Conservation (phyloP, 2,797 vertebrate species). For the Fundulus diaphanus region DNA sequence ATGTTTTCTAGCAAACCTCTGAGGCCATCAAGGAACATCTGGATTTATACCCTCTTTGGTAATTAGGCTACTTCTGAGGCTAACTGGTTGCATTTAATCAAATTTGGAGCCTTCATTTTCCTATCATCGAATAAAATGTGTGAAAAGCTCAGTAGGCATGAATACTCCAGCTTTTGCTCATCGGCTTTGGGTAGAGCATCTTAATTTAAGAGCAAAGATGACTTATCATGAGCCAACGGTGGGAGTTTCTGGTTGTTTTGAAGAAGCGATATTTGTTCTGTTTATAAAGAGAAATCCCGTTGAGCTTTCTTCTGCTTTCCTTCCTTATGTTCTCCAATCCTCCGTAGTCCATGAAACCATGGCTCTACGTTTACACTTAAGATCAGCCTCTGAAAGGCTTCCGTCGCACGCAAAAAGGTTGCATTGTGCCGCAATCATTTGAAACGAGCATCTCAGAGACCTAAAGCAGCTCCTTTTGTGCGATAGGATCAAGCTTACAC, state of each 20-base stretch:
- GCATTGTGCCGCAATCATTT: not conserved
- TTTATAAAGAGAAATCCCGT: not conserved
- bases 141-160: not conserved
- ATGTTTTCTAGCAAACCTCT: no score
- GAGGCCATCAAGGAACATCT: no score
- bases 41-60: no score
- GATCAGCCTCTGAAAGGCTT: not conserved
- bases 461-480: constrained; percentile 7
- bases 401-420: not conserved
- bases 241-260: not conserved
- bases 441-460: not conserved
- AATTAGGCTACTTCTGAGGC: no score
- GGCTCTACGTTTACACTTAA: not conserved
- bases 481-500: constrained; percentile 1
- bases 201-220: constrained; percentile 14
- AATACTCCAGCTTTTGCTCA: not conserved
- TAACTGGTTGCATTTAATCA: no score
- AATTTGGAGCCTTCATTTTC: no score
- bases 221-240: not conserved
- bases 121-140: not conserved
- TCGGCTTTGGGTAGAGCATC: constrained; percentile 27
- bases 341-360: constrained; percentile 30
- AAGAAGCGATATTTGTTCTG: not conserved
- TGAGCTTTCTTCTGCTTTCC: not conserved
- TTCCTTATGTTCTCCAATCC: constrained; percentile 5